A percentile compares a stretch with the other conserved stretches of the same genome.
phyloP scores from a whole-genome alignment of 2,113 vertebrate species.

The Apodemus speciosus region DNA sequence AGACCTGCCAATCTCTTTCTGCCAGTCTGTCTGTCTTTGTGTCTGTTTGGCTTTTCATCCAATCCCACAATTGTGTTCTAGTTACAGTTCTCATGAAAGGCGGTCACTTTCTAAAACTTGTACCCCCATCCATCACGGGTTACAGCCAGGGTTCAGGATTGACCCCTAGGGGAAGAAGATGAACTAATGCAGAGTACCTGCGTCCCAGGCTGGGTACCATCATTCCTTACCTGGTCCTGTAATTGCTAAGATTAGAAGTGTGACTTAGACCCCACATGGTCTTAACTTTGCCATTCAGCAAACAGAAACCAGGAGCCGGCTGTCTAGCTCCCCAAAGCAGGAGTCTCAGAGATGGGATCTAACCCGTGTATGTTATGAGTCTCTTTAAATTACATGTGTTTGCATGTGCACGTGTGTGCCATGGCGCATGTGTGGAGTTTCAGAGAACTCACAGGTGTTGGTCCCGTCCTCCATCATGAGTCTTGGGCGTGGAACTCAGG shows the following conservation, averaged over 20 bases:
- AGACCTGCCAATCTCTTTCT: too few relatives aligned
- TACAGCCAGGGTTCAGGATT: background rate
- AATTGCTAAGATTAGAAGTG: background rate
- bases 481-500: background rate
- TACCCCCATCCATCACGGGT: background rate
- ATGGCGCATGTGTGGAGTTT: background rate
- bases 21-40: background rate
- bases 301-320: background rate
- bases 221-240: background rate
- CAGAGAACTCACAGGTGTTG: background rate
- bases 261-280: constrained; percentile 17
- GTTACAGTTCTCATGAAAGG: background rate
- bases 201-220: background rate
- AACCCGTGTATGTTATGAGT: background rate
- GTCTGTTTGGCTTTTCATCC: background rate
- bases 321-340: background rate
- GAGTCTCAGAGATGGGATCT: background rate
- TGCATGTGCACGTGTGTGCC: too few relatives aligned
- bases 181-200: background rate
- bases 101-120: background rate
- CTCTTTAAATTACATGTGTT: background rate
- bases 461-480: background rate
- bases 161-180: too few relatives aligned
- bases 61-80: background rate
- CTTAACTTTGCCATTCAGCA: background rate